These are phyloP conservation scores for Linepithema humile DNA, from an alignment of 1,140 invertebrate species.

Conservation along the genomic window DNA sequence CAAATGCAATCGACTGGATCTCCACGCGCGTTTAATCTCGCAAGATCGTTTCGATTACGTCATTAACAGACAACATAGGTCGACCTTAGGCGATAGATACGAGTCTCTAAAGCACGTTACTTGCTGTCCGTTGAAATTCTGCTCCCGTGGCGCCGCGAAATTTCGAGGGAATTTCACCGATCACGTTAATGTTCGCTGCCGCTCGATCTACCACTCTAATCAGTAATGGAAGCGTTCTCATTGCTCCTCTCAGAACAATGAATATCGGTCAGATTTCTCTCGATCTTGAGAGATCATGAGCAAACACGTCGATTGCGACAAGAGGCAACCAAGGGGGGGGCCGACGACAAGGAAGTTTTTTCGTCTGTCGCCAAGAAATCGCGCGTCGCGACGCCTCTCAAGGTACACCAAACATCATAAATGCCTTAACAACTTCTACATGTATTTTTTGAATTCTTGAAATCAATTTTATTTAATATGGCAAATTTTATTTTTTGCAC, in stretches of 20 bases:
- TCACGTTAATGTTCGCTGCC: not conserved
- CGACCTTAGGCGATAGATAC: constrained; percentile 13
- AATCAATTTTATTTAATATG: too few relatives aligned
- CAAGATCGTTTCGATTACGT: constrained; percentile 18
- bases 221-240: not conserved
- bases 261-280: constrained; percentile 53
- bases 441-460: not conserved
- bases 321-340: not conserved
- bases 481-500: too few relatives aligned
- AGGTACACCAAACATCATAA: not conserved
- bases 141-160: not conserved
- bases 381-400: not conserved
- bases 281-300: constrained; percentile 51
- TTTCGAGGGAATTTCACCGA: not conserved
- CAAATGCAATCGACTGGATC: not conserved
- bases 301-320: constrained; percentile 29
- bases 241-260: constrained; percentile 3
- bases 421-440: not conserved
- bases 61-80: not conserved
- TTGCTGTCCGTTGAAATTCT: not conserved
- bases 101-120: not conserved
- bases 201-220: not conserved
- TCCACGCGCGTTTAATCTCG: not conserved
- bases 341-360: not conserved
- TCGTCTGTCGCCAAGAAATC: not conserved